A percentile compares a stretch with the other conserved stretches of the same genome.
Conservation (phyloP, 1,140 invertebrate genomes). For the Schlechtendalia chinensis region DNA sequence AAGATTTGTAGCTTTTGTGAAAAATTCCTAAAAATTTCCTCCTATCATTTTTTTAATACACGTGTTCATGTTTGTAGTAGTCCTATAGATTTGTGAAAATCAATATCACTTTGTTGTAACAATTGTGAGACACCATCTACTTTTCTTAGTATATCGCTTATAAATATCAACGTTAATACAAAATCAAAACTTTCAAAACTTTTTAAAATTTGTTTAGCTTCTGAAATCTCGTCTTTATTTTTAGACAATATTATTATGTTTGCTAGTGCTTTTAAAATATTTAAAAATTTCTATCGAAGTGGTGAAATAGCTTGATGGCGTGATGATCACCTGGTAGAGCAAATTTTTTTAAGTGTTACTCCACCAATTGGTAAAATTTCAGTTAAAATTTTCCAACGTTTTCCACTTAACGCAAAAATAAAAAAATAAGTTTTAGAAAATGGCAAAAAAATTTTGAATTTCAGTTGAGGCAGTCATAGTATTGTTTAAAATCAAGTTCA, state of each 20-base stretch:
- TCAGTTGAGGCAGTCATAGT: conserved; percentile 15
- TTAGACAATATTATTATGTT: conserved; percentile 14
- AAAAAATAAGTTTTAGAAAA: background rate
- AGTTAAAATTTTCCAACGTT: background rate
- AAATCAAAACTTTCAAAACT: background rate
- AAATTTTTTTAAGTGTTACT: conserved; percentile 10
- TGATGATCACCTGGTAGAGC: background rate
- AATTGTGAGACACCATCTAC: conserved; percentile 4
- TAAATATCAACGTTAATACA: conserved; percentile 1
- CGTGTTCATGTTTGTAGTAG: no score
- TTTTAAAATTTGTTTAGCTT: background rate
- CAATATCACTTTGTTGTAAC: no score
- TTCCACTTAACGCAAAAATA: conserved; percentile 11
- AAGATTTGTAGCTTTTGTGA: no score
- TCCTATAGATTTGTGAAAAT: no score
- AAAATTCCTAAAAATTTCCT: no score
- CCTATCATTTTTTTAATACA: no score
- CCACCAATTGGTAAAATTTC: background rate
- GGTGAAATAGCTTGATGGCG: conserved; percentile 3
- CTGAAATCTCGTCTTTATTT: conserved; percentile 10
- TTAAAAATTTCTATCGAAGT: background rate
- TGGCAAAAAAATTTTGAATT: background rate
- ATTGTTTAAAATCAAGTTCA: conserved; percentile 52
- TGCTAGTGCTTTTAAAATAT: conserved; percentile 1
- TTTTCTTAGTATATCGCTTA: background rate